Evolutionary conservation across 37 sponge, comb jelly and placozoan species (phyloP).

Genomic region (Spongilla lacustris): DNA sequence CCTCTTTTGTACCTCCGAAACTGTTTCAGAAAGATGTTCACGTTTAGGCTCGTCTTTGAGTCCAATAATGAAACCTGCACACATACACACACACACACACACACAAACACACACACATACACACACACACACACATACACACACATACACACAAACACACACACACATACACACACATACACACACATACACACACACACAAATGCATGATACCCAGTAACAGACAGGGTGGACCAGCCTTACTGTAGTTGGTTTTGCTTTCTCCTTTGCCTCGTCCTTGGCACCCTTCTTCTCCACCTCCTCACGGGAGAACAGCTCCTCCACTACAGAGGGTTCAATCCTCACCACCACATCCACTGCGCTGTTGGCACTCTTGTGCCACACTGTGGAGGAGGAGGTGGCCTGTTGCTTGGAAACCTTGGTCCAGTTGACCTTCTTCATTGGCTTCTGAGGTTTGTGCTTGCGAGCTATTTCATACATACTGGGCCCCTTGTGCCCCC

Average conservation of each 20-base stretch:
- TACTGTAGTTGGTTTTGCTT: not conserved
- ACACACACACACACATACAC: not conserved
- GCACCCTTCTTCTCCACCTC: constrained; percentile 50
- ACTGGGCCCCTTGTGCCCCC: not conserved
- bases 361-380: constrained; percentile 43
- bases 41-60: constrained; percentile 81
- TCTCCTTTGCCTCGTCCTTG: constrained; percentile 12
- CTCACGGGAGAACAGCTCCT: constrained; percentile 60
- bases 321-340: constrained; percentile 39
- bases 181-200: too few relatives aligned
- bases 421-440: constrained; percentile 93
- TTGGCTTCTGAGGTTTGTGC: constrained; percentile 70
- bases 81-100: not conserved
- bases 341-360: constrained; percentile 9
- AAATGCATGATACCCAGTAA: too few relatives aligned
- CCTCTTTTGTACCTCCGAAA: constrained; percentile 55
- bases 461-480: constrained; percentile 45
- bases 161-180: not conserved
- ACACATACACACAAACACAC: not conserved
- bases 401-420: constrained; percentile 58
- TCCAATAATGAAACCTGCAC: constrained; percentile 73
- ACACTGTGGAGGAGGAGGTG: constrained; percentile 39
- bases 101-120: not conserved
- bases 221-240: too few relatives aligned
- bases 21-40: constrained; percentile 95